Evolutionary conservation across 1,140 invertebrate genomes (phyloP).

Genomic region (Zophobas atratus): DNA sequence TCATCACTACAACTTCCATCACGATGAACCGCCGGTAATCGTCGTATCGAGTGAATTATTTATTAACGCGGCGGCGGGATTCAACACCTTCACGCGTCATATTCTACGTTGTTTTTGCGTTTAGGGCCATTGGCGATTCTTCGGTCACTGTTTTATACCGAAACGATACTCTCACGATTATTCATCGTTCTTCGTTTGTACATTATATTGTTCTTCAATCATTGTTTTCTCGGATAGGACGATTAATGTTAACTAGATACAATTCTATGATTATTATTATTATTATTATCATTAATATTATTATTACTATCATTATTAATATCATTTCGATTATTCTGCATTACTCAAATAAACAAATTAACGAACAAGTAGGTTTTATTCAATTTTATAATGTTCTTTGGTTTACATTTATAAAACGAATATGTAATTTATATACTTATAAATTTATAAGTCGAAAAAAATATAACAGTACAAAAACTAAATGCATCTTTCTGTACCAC

Average conservation of each 20-base stretch:
- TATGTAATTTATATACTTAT: slow-evolving; percentile 52
- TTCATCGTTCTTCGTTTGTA: slow-evolving; percentile 11
- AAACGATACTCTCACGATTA: background rate
- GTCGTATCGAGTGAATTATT: slow-evolving; percentile 48
- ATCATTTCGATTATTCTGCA: slow-evolving; percentile 22
- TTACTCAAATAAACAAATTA: slow-evolving; percentile 46
- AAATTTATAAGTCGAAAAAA: slow-evolving; percentile 54
- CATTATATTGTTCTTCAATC: slow-evolving; percentile 3
- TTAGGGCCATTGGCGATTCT: too few species aligned
- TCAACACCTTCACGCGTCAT: slow-evolving; percentile 3
- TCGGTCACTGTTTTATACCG: slow-evolving; percentile 11
- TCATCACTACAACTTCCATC: slow-evolving; percentile 42
- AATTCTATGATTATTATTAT: slow-evolving; percentile 42
- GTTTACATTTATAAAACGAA: slow-evolving; percentile 56
- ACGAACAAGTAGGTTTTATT: slow-evolving; percentile 52
- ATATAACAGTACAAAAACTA: slow-evolving; percentile 54
- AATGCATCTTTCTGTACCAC: slow-evolving; percentile 41
- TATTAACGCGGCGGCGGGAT: slow-evolving; percentile 8
- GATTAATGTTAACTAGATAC: slow-evolving; percentile 51
- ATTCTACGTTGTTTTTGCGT: too few species aligned
- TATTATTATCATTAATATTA: slow-evolving; percentile 39
- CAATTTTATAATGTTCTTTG: slow-evolving; percentile 54
- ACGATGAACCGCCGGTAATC: slow-evolving; percentile 33
- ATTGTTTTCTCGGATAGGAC: slow-evolving; percentile 44
- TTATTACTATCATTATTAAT: slow-evolving; percentile 25